Conservation (phyloP, 2,797 vertebrate species). For the Enteromius afrohamiltoni region DNA sequence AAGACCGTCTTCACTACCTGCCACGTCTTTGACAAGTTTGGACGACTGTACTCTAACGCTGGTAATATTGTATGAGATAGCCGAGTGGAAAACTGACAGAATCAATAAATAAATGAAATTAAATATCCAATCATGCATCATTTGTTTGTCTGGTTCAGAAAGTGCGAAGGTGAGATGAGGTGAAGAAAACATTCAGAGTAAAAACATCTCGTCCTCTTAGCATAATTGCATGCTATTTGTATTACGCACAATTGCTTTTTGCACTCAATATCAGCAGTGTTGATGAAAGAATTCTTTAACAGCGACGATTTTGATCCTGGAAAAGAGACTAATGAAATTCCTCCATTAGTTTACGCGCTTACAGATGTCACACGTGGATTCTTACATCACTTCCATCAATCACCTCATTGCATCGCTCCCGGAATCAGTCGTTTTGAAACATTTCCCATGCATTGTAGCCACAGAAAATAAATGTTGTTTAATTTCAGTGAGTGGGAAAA, state of each 20-base stretch:
- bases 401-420: conserved; percentile 39
- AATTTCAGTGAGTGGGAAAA: conserved; percentile 71
- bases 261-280: conserved; percentile 26
- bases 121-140: conserved; percentile 37
- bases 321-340: conserved; percentile 41
- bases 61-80: conserved; percentile 73
- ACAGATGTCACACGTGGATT: conserved; percentile 37
- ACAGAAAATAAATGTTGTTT: conserved; percentile 70
- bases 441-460: conserved; percentile 62
- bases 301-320: conserved; percentile 22
- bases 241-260: conserved; percentile 33
- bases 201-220: conserved; percentile 30
- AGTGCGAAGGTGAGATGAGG: conserved; percentile 39
- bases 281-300: conserved; percentile 38
- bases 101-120: conserved; percentile 41
- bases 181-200: conserved; percentile 38
- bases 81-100: conserved; percentile 41
- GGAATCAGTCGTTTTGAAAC: conserved; percentile 58
- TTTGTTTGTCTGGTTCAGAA: conserved; percentile 45
- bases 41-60: conserved; percentile 76
- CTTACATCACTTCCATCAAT: conserved; percentile 50
- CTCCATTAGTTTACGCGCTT: conserved; percentile 36
- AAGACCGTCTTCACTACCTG: conserved; percentile 76
- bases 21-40: conserved; percentile 79
- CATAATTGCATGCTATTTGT: conserved; percentile 44